phyloP scores from a whole-genome alignment of 2,888 invertebrate species.

The Pemphredon lugubris region DNA sequence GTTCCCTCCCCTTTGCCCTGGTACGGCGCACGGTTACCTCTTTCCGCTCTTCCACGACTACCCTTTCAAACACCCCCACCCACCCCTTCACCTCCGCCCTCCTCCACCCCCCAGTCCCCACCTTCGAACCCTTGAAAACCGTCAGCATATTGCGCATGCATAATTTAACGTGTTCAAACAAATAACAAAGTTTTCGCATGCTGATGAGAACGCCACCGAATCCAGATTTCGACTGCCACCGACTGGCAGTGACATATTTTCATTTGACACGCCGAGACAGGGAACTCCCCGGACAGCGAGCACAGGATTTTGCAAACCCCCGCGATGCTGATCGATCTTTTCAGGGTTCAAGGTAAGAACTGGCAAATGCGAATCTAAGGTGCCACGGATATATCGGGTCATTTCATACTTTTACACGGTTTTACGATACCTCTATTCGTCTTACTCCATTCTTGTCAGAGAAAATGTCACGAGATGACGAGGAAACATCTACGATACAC shows the following conservation, averaged over 20 bases:
- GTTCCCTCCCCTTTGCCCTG: conserved; percentile 41
- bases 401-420: too few relatives aligned
- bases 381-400: too few relatives aligned
- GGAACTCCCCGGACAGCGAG: background rate
- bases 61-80: conserved; percentile 37
- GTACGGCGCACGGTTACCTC: conserved; percentile 13
- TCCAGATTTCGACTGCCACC: conserved; percentile 71
- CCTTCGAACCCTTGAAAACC: conserved; percentile 55
- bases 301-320: conserved; percentile 29
- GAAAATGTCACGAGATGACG: too few relatives aligned
- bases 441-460: too few relatives aligned
- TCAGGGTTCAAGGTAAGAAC: background rate
- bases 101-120: conserved; percentile 28
- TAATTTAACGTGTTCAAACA: conserved; percentile 79
- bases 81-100: conserved; percentile 35
- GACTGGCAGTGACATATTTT: conserved; percentile 77
- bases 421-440: too few relatives aligned
- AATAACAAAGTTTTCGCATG: conserved; percentile 80
- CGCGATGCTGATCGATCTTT: conserved; percentile 30
- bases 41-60: conserved; percentile 2
- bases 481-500: too few relatives aligned
- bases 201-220: conserved; percentile 71
- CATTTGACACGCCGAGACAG: conserved; percentile 69
- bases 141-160: conserved; percentile 80
- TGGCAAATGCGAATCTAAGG: background rate